Evolutionary conservation across 2,113 vertebrate species (phyloP).

Genomic region (Gulo gulo): DNA sequence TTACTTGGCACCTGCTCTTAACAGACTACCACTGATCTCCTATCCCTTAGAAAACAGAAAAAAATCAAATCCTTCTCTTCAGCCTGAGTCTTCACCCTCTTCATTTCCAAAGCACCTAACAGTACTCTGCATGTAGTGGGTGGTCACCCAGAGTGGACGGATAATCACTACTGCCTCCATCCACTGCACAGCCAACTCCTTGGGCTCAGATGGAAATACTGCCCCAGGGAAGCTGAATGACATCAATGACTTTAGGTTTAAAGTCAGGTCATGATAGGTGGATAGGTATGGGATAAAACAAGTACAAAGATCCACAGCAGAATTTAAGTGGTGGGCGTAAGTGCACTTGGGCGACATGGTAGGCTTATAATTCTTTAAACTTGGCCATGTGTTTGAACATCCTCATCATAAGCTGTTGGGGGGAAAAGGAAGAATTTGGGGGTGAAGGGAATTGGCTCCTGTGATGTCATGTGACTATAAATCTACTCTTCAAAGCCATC

Average conservation of each 20-base stretch:
- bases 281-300: background rate
- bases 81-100: background rate
- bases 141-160: background rate
- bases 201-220: background rate
- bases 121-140: background rate
- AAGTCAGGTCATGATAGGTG: background rate
- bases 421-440: background rate
- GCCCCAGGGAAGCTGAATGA: background rate
- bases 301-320: background rate
- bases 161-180: background rate
- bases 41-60: background rate
- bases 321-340: background rate
- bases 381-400: background rate
- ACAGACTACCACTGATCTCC: background rate
- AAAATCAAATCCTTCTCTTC: background rate
- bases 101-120: background rate
- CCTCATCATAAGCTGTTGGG: background rate
- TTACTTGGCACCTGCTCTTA: background rate
- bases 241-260: background rate
- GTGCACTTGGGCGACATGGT: no score
- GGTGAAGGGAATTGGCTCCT: background rate
- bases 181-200: background rate
- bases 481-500: background rate
- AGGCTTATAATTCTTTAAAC: background rate
- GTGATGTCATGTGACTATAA: background rate